Base-by-base conservation (phyloP, 2,797 vertebrate species). In the Distichodus sexfasciatus region DNA sequence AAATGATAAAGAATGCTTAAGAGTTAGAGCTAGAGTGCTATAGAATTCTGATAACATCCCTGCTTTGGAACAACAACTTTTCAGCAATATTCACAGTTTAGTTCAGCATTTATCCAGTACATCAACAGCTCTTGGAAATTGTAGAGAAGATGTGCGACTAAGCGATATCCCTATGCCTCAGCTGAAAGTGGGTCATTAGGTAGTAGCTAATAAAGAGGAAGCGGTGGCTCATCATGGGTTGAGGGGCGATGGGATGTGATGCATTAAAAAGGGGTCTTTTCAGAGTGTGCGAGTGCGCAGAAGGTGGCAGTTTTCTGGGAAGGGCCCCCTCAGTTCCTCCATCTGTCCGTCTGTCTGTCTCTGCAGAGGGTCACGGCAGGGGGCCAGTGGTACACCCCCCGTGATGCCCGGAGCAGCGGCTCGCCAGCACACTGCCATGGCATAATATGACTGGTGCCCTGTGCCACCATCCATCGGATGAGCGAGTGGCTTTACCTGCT, bases 401-500 rank as follows among this genome's bases (percentile, higher is more conserved):
- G 62, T 10, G 63, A 75, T 66, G 77, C 71, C 75, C 74, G 33
- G 74, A 80, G 83, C 68, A 9, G 69, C 65, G 67, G 74, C 58
- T 41, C 51, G 70, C 46, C 70, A 58, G 76, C 81, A 80, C n/a
- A 48, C 79, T 75, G 76, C 36, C 55, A 4, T 23, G 75, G 48
- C 24, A 76, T 78, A 76, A 78, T 72, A 75, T 43, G 67, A 78
- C 77, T 80, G 63, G 69, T 69, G 78, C 81, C 81, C 80, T 80
- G 84, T 74, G 74, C 83, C 59, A 79, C 85, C 78, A 78, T 88
- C 85, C 87, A 87, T 88, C 87, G 83, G 82, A 80, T 86, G 79
- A 84, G 82, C 81, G 87, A n/a, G n/a, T n/a, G 61, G 75, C 62
- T 68, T 84, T 90, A 90, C 91, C 88, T 83, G 72, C 81, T 87